Base-by-base conservation (phyloP, 2,797 vertebrate genomes). In the Peromyscus aztecus region DNA sequence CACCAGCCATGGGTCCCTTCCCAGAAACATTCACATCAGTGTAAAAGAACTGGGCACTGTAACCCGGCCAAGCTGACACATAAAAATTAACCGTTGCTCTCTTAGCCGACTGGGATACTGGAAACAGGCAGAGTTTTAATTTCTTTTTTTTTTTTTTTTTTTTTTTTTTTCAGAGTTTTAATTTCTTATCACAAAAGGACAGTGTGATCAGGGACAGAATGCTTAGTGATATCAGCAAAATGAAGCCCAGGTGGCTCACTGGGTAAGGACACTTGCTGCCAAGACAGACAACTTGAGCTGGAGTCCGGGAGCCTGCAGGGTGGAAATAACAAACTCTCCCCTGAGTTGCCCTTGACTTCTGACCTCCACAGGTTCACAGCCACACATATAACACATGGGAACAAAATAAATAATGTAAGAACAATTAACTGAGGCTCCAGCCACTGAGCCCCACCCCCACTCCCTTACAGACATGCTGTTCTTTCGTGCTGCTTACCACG, bases 101-200 rank as follows among this genome's bases (percentile, higher is more conserved):
- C 65, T 69, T 40, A 67, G 85, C 40, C 21, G 24, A 78, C 29
- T 17, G 14, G 76, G 87, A 46, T 52, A 1, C 43, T 92, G 24
- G 59, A 85, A 90, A 92, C 24, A 65, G 63, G 43, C n/a, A n/a
- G n/a, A n/a, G n/a, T n/a, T n/a, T n/a, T n/a, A n/a, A n/a, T n/a
- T n/a, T n/a, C n/a, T n/a, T n/a, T n/a, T n/a, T n/a, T n/a, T n/a
- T n/a, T n/a, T n/a, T n/a, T n/a, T n/a, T n/a, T n/a, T n/a, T n/a
- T n/a, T n/a, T n/a, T n/a, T n/a, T n/a, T n/a, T n/a, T n/a, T n/a
- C 76, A 94, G 81, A 23, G 29, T 24, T 88, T 13, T 29, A 75
- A 57, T 94, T 49, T 94, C 80, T 97, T 17, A 4, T 55, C 52
- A 83, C 61, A 40, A 40, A 80, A 92, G 87, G 77, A 90, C n/a